Evolutionary conservation across 2,888 invertebrate species (phyloP).

Genomic region (Autographa gamma): DNA sequence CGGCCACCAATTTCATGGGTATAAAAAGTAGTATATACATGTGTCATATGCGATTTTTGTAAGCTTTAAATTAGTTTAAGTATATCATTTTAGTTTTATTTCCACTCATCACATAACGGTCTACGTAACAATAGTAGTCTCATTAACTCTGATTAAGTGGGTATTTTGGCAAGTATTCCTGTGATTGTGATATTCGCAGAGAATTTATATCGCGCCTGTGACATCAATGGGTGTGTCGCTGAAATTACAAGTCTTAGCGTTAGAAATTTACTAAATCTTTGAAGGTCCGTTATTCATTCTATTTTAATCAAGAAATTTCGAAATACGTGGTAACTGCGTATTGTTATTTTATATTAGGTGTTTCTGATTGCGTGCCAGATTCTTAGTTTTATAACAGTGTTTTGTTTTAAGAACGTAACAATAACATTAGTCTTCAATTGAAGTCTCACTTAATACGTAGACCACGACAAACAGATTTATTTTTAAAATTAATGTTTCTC

Average conservation of each 20-base stretch:
- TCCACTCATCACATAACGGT: conserved; percentile 37
- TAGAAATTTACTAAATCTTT: conserved; percentile 29
- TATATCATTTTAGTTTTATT: conserved; percentile 33
- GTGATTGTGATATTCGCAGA: conserved; percentile 57
- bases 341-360: conserved; percentile 21
- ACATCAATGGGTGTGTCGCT: conserved; percentile 52
- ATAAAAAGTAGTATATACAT: no score
- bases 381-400: background rate
- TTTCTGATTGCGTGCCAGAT: conserved; percentile 3
- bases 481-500: background rate
- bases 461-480: background rate
- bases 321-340: conserved; percentile 19
- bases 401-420: background rate
- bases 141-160: conserved; percentile 53
- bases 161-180: conserved; percentile 63
- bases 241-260: conserved; percentile 45
- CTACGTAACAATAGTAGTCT: conserved; percentile 37
- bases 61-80: conserved; percentile 26
- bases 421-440: background rate
- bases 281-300: conserved; percentile 32
- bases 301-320: conserved; percentile 26
- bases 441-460: background rate
- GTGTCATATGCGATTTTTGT: background rate
- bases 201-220: conserved; percentile 61
- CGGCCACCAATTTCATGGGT: no score